phyloP scores from a whole-genome alignment of 2,888 invertebrate genomes.

The Tetragonula carbonaria region DNA sequence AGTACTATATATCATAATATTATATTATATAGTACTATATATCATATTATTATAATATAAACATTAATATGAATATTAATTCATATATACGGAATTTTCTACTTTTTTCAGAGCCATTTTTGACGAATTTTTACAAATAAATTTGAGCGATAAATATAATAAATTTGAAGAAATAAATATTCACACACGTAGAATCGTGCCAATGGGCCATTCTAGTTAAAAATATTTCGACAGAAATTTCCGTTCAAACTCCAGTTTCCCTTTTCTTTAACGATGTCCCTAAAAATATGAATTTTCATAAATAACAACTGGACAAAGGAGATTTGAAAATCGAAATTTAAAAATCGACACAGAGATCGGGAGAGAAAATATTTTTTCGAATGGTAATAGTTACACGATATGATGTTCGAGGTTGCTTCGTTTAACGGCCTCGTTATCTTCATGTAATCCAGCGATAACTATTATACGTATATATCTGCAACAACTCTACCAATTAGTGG shows the following conservation, averaged over 20 bases:
- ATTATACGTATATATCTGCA: conserved; percentile 69
- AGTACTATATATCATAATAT: no score
- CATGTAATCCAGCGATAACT: conserved; percentile 62
- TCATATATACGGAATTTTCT: no score
- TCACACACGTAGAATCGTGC: no score
- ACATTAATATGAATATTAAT: no score
- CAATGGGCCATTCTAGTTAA: neutral
- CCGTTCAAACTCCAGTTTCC: neutral
- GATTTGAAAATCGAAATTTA: neutral
- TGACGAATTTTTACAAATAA: no score
- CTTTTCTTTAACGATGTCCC: neutral
- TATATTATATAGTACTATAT: no score
- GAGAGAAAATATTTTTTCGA: neutral
- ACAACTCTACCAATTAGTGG: conserved; percentile 71
- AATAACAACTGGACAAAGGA: neutral
- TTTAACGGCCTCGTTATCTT: conserved; percentile 61
- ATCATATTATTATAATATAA: no score
- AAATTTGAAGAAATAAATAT: no score
- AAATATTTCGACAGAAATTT: neutral
- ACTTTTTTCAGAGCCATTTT: no score
- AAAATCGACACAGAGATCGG: neutral
- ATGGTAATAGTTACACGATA: neutral
- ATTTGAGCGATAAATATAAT: no score
- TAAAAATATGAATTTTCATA: neutral
- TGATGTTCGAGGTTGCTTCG: conserved; percentile 1